Evolutionary conservation across 2,113 vertebrate genomes (phyloP), one percentile per base, ranked within the genome.

Genomic region (Ondatra zibethicus): DNA sequence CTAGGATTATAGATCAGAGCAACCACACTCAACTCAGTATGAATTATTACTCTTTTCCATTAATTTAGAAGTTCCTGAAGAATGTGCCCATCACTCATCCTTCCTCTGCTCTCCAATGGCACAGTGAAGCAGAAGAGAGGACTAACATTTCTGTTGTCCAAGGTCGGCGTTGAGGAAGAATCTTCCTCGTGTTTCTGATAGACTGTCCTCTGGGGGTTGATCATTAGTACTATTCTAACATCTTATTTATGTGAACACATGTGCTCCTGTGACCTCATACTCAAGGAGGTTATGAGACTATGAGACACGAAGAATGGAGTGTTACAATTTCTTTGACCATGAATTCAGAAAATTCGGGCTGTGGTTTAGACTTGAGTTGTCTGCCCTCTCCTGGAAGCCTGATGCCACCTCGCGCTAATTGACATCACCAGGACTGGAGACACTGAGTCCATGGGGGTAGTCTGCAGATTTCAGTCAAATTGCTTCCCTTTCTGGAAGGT

Each of bases 391-490:
- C 0, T 0, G 8, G 63, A 86, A 45, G 31, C 7, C 21, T 31
- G 23, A 42, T 3, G 29, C 1, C 29, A 36, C 36, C 61, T 65
- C 1, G 3, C 8, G 76, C 70, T 93, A 78, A 78, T 0, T 55
- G 52, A 45, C 31, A 55, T n/a, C 4, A 2, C 3, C 19, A 3
- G 52, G 86, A 33, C 19, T 19, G 39, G 65, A 50, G 92, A 89
- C 13, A 23, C 1, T 16, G 52, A 76, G 39, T 75, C n/a, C 50
- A 13, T 10, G 23, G 21, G 9, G n/a, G 45, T 45, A 11, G 17
- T 94, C 63, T 39, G 7, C 11, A 77, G 63, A 93, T 85, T 77
- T 94, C 85, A 73, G 11, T 93, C 65, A 39, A 88, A 68, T 55
- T 1, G 77, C 36, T 58, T 75, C 7, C 23, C 25, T 29, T 76